Base-by-base conservation (phyloP, 2,888 invertebrate genomes). In the Chromoteleia sp. region DNA sequence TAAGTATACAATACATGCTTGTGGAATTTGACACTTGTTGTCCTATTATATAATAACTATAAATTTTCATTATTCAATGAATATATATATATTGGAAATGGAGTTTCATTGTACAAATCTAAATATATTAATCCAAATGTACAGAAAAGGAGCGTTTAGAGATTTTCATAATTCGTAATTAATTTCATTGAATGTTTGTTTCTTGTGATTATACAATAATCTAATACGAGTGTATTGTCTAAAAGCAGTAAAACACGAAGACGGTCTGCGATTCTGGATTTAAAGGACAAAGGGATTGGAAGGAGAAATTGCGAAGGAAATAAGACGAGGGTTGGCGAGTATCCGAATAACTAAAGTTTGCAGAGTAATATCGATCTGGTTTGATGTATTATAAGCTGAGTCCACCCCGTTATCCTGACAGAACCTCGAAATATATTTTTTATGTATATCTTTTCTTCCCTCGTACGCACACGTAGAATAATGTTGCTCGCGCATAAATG, bases 331-430 rank as follows among this genome's bases (percentile, higher is more conserved):
- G 83, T 83, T 77, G 86, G 87, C 85, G 85, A 86, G 86, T 87
- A 87, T 88, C 87, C 86, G 89, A 88, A 88, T 89, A 87, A 88
- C 86, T 87, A 85, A 87, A 88, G 89, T 87, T 87, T 86, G 88
- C 85, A 86, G 88, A 87, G 88, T 88, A 88, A 88, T 89, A 91
- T 91, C 91, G 91, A 91, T 91, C 90, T 89, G 87, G 85, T 87
- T 89, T 91, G 91, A 91, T 91, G 89, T 91, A 91, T 91, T 91
- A 89, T 86, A 85, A 85, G 84, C 86, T 85, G 87, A 87, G 90
- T 90, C 90, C 91, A 89, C 88, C 87, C 88, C 88, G 86, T 86
- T 86, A 83, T 86, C 85, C 84, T 67, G 86, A 83, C 85, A 84
- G 87, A 86, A 87, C 86, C 85, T 86, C 86, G 86, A 86, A 89